A percentile compares a stretch with the other conserved stretches of the same genome.
Evolutionary conservation across 2,113 vertebrate genomes (phyloP).

Genomic region (Rhea pennata): DNA sequence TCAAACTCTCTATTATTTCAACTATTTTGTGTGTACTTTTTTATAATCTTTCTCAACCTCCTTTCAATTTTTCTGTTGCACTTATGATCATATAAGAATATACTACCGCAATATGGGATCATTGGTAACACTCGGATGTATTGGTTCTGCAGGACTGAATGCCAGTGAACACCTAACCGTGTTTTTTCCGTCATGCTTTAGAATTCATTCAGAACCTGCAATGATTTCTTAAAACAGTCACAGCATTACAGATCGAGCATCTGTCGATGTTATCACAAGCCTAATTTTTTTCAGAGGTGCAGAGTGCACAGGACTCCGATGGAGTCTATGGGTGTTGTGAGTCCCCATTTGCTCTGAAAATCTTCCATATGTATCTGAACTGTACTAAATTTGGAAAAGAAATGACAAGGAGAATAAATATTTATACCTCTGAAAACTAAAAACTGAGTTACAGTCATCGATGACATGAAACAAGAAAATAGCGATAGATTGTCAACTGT

Average conservation of each 20-base stretch:
- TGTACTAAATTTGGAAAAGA: neutral
- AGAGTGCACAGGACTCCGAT: neutral
- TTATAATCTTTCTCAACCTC: neutral
- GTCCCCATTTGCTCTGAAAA: neutral
- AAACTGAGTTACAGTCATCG: neutral
- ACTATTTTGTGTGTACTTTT: neutral
- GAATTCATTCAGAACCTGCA: neutral
- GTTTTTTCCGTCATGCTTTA: neutral
- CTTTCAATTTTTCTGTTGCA: neutral
- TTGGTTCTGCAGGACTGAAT: neutral
- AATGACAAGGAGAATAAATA: neutral
- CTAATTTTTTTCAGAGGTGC: neutral
- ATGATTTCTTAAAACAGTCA: neutral
- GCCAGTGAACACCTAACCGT: neutral
- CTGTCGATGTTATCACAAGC: neutral
- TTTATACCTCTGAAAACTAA: neutral
- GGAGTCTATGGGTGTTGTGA: neutral
- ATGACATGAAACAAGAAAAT: neutral
- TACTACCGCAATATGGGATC: neutral
- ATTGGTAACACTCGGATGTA: neutral
- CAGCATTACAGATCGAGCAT: neutral
- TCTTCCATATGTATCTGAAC: neutral
- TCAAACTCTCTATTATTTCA: neutral
- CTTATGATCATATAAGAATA: neutral
- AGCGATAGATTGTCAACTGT: neutral